Conservation (phyloP, 2,113 vertebrate genomes). For the Hylia prasina region DNA sequence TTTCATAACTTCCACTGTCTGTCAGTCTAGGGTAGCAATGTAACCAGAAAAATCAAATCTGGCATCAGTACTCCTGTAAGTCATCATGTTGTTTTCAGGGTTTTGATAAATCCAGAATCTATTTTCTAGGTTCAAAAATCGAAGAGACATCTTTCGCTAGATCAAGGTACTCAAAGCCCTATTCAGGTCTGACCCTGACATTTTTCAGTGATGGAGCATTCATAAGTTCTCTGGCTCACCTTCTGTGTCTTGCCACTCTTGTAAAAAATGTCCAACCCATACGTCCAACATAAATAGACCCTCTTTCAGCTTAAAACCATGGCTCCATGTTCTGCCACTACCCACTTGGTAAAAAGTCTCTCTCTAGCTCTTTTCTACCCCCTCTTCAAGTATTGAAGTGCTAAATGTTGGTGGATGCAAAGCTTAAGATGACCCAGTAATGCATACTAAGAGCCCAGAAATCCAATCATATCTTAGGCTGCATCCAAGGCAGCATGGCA, state of each 20-base stretch:
- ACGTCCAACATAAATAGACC: background rate
- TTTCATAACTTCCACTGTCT: background rate
- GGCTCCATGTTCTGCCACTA: fast-evolving
- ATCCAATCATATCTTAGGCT: background rate
- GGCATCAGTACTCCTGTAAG: background rate
- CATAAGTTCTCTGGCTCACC: background rate
- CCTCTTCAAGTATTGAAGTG: background rate
- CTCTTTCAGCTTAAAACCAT: background rate
- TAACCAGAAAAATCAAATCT: background rate
- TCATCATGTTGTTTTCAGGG: background rate
- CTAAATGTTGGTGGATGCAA: background rate
- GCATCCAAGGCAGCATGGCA: background rate
- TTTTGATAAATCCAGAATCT: background rate
- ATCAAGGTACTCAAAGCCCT: background rate
- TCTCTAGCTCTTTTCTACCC: background rate
- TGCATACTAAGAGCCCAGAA: background rate
- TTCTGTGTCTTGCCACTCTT: background rate
- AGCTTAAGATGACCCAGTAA: background rate
- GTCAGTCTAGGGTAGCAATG: background rate
- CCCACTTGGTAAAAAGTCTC: background rate
- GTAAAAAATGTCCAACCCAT: background rate
- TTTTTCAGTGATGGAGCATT: background rate
- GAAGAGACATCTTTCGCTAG: background rate
- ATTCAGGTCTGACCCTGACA: background rate
- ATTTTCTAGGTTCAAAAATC: background rate